phyloP scores from a whole-genome alignment of 30 jellyfish, hydroid and myxozoan species.

The Hydractinia echinata region DNA sequence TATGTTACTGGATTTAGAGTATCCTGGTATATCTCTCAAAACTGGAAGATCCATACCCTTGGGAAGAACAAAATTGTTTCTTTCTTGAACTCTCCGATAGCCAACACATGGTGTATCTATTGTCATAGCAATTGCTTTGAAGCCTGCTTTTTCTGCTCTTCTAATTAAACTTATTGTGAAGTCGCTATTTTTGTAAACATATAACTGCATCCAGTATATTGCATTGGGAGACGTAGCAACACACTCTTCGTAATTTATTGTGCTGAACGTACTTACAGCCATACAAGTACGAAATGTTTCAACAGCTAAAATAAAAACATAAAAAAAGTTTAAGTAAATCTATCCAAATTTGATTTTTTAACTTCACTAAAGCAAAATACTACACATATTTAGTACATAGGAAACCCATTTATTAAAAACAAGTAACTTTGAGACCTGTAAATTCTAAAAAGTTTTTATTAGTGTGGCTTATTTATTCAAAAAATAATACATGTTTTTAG shows the following conservation, averaged over 20 bases:
- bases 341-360: no score
- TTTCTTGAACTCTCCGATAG: conserved; percentile 35
- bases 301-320: conserved; percentile 24
- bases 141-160: conserved; percentile 84
- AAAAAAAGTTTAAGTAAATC: background rate
- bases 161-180: conserved; percentile 49
- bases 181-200: conserved; percentile 60
- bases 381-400: no score
- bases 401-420: no score
- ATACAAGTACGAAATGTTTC: conserved; percentile 56
- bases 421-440: no score
- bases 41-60: conserved; percentile 29
- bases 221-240: conserved; percentile 61
- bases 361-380: no score
- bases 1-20: background rate
- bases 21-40: conserved; percentile 22
- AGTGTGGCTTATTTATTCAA: no score
- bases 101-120: conserved; percentile 68
- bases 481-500: no score
- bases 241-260: conserved; percentile 55
- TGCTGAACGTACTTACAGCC: conserved; percentile 76
- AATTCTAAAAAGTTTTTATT: no score
- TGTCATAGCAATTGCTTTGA: conserved; percentile 78
- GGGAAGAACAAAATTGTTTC: conserved; percentile 31
- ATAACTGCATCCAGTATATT: conserved; percentile 63